A percentile compares a stretch with the other conserved stretches of the same genome.
phyloP scores from a whole-genome alignment of 1,140 invertebrate species.

The Chymomyza costata region DNA sequence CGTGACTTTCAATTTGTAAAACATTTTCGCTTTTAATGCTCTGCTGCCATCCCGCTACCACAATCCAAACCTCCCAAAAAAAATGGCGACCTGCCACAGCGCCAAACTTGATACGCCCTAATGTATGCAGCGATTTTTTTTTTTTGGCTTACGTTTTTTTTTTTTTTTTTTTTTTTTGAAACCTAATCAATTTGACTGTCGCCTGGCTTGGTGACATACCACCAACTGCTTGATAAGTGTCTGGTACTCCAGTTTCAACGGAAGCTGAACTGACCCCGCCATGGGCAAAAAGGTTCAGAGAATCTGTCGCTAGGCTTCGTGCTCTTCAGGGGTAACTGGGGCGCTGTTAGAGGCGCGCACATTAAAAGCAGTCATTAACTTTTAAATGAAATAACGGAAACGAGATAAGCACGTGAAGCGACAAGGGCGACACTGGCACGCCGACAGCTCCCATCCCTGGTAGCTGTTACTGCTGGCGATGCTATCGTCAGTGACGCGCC shows the following conservation, averaged over 20 bases:
- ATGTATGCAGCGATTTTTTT: slow-evolving; percentile 61
- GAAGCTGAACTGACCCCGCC: slow-evolving; percentile 17
- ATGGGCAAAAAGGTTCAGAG: no score
- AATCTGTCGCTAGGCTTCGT: no score
- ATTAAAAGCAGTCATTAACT: slow-evolving; percentile 72
- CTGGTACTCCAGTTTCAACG: slow-evolving; percentile 25
- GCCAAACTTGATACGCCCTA: slow-evolving; percentile 18
- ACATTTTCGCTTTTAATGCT: slow-evolving; percentile 40
- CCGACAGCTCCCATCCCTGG: neutral
- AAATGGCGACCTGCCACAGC: slow-evolving; percentile 3
- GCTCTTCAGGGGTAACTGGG: no score
- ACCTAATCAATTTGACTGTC: slow-evolving; percentile 70
- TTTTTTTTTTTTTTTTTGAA: slow-evolving; percentile 18
- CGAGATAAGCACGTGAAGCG: slow-evolving; percentile 68
- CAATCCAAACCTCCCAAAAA: slow-evolving; percentile 4
- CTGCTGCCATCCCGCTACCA: neutral
- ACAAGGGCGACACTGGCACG: slow-evolving; percentile 1
- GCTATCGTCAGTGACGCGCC: slow-evolving; percentile 5
- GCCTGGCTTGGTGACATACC: slow-evolving; percentile 55
- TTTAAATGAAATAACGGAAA: slow-evolving; percentile 72
- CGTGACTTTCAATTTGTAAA: slow-evolving; percentile 68
- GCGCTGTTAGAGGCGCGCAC: slow-evolving; percentile 3
- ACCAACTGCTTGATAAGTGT: slow-evolving; percentile 1
- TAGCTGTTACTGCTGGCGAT: neutral
- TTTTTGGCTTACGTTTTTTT: slow-evolving; percentile 7